Evolutionary conservation across 30 jellyfish, hydroid and myxozoan species (phyloP).

Genomic region (Rhopilema esculentum): DNA sequence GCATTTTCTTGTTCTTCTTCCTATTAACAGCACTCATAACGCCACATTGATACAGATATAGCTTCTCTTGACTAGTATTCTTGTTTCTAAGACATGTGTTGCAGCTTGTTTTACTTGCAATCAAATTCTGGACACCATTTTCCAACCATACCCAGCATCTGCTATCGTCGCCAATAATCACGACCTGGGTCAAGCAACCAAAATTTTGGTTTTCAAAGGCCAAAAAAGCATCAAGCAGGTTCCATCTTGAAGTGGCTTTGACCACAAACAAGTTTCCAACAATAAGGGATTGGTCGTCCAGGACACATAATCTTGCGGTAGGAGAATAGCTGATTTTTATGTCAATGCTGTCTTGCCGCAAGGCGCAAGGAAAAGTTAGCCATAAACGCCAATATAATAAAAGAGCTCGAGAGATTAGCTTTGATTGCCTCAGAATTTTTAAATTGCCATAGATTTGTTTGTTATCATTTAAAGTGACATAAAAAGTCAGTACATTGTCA

Average conservation of each 20-base stretch:
- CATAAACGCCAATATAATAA: background rate
- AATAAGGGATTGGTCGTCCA: background rate
- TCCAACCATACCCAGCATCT: background rate
- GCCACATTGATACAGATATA: too few relatives aligned
- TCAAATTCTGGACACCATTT: background rate
- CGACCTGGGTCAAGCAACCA: background rate
- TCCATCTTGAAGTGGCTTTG: constrained; percentile 1
- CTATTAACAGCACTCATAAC: too few relatives aligned
- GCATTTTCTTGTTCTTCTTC: too few relatives aligned
- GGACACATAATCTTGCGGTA: background rate
- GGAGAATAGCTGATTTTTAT: background rate
- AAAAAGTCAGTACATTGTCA: too few relatives aligned
- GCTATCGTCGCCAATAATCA: background rate
- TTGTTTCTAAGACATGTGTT: background rate
- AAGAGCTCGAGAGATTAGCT: background rate
- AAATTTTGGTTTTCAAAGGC: background rate
- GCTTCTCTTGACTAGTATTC: too few relatives aligned
- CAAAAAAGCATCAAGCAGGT: background rate
- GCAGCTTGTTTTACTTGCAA: background rate
- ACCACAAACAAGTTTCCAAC: background rate
- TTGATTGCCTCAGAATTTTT: background rate
- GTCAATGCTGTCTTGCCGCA: background rate
- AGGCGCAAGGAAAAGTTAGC: background rate
- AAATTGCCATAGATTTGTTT: too few relatives aligned
- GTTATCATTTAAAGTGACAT: too few relatives aligned